These are phyloP conservation scores for Tuta absoluta DNA, from an alignment of 2,888 invertebrate genomes.

Conservation along the genomic window DNA sequence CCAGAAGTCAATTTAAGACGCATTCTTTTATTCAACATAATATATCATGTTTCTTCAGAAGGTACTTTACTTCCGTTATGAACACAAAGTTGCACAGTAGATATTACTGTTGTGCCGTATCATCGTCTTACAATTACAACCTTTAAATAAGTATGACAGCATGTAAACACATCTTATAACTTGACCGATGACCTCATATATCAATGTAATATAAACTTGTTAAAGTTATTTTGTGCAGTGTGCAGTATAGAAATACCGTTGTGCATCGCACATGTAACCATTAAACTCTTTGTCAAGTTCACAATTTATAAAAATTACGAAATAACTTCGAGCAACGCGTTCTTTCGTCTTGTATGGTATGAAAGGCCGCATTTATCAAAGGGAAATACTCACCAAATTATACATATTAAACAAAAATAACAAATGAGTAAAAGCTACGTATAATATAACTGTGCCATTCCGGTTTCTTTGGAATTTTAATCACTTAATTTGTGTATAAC, in stretches of 20 bases:
- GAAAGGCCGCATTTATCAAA: too few relatives aligned
- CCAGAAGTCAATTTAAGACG: too few relatives aligned
- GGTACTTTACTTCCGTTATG: neutral
- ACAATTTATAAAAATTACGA: slow-evolving; percentile 6
- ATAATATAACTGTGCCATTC: slow-evolving; percentile 22
- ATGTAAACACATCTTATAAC: slow-evolving; percentile 18
- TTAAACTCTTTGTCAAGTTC: neutral
- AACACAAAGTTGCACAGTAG: neutral
- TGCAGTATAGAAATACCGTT: neutral
- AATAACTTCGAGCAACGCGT: too few relatives aligned
- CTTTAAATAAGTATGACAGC: slow-evolving; percentile 19
- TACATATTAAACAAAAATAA: neutral
- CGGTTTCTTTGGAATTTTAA: slow-evolving; percentile 32
- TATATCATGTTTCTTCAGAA: too few relatives aligned
- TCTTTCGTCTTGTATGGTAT: too few relatives aligned
- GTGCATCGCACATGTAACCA: neutral
- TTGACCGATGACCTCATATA: slow-evolving; percentile 18
- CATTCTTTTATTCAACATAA: too few relatives aligned
- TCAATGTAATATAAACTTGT: neutral
- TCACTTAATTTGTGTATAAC: slow-evolving; percentile 32
- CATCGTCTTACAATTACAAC: slow-evolving; percentile 9
- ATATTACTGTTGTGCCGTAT: neutral
- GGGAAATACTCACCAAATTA: slow-evolving; percentile 18
- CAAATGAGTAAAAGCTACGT: slow-evolving; percentile 30
- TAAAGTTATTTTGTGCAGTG: neutral